A percentile compares a stretch with the other conserved stretches of the same genome.
Evolutionary conservation across 2,888 invertebrate species (phyloP).

Genomic region (Schrankia costaestrigalis): DNA sequence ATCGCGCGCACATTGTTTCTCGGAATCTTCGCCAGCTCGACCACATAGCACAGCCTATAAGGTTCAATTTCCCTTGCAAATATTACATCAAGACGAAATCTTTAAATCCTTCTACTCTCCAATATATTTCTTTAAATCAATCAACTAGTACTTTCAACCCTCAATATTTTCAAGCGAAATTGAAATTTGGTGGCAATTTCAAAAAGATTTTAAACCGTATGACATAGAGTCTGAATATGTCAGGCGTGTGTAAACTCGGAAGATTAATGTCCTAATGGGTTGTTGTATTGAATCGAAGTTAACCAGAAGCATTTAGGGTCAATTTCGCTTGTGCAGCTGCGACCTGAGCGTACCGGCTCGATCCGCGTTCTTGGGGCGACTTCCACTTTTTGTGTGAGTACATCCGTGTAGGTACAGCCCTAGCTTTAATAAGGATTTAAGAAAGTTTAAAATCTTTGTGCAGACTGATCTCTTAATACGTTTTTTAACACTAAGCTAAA

Average conservation of each 20-base stretch:
- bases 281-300: constrained; percentile 47
- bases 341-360: constrained; percentile 49
- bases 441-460: constrained; percentile 43
- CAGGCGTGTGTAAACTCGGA: constrained; percentile 38
- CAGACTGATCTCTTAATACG: no score
- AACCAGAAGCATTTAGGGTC: constrained; percentile 46
- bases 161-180: constrained; percentile 36
- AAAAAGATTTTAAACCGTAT: constrained; percentile 58
- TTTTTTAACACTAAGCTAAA: no score
- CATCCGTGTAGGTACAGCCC: constrained; percentile 59
- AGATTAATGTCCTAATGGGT: constrained; percentile 60
- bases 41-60: constrained; percentile 59
- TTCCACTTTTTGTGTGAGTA: constrained; percentile 73
- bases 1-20: constrained; percentile 70
- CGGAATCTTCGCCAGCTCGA: constrained; percentile 62
- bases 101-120: constrained; percentile 52
- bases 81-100: constrained; percentile 54
- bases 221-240: constrained; percentile 53
- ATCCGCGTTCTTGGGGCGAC: constrained; percentile 75
- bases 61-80: constrained; percentile 51
- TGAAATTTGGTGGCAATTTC: constrained; percentile 37
- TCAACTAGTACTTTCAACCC: constrained; percentile 53
- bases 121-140: constrained; percentile 56
- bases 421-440: constrained; percentile 66
- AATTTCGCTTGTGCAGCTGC: constrained; percentile 50